Evolutionary conservation across 2,888 invertebrate genomes (phyloP), one percentile per base, ranked within the genome.

Genomic region (Schrankia costaestrigalis): DNA sequence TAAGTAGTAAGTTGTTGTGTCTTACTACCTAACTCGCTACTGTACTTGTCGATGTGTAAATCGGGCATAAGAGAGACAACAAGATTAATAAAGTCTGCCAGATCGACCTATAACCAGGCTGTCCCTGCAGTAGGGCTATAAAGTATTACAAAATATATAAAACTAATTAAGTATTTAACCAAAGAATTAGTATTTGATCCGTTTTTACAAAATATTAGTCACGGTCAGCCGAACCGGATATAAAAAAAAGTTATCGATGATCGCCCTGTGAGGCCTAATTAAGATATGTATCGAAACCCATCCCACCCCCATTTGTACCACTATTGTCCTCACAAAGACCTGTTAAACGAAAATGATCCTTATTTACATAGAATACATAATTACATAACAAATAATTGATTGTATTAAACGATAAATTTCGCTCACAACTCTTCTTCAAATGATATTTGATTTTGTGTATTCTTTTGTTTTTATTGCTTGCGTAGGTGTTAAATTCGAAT

Each of bases 191-290:
- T 56, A 38, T 45, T 48, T 56, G 31, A 49, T 46, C 24, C 25
- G 28, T 42, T 52, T 51, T 35, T 69, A 73, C 12, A 69, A 72
- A 71, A 73, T 76, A 77, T 75, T 71, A 77, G 78, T 79, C 77
- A 78, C 73, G 76, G 72, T 65, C 61, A 54, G 61, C 54, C 63
- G 63, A 49, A 56, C 71, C 68, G 73, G 71, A 73, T 68, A 70
- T 60, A 62, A 68, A 76, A 78, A 26, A 73, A 78, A 77, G 69
- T 67, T 65, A 63, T 62, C 63, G 65, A 64, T 64, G 67, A 63
- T 69, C 85, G 72, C 73, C 81, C 73, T 87, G 87, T 87, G 87
- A 57, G 87, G 87, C 72, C 85, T 85, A 86, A 87, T 87, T 87
- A 87, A 86, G 87, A 87, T 87, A 84, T 86, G 85, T 82, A 84